A percentile compares a stretch with the other conserved stretches of the same genome.
Evolutionary conservation across 2,113 vertebrate genomes (phyloP).

Genomic region (Sylvia atricapilla): DNA sequence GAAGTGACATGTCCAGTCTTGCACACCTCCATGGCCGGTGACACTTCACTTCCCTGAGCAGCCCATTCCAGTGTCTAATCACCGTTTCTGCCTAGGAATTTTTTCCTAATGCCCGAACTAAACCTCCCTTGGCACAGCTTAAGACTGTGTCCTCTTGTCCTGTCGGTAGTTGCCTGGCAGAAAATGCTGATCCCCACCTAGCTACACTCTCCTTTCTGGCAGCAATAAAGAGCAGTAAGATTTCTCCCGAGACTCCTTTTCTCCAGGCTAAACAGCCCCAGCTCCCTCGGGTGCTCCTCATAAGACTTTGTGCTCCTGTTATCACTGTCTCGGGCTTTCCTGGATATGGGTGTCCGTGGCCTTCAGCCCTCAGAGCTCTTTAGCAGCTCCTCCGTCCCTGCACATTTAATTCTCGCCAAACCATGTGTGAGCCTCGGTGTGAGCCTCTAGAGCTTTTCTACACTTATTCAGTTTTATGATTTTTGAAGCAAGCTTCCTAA

Average conservation of each 20-base stretch:
- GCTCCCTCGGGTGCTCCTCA: background rate
- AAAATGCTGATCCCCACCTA: no score
- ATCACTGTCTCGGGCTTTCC: background rate
- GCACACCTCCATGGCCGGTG: background rate
- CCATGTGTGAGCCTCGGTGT: accelerated
- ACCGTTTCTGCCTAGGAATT: no score
- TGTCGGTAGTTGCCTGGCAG: background rate
- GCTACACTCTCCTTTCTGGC: background rate
- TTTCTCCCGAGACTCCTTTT: background rate
- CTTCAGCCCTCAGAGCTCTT: accelerated
- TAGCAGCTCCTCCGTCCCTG: accelerated
- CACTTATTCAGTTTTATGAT: accelerated
- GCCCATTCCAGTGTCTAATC: background rate
- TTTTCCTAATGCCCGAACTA: background rate
- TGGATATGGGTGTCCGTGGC: accelerated
- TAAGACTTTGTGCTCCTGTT: no score
- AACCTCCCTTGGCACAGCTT: background rate
- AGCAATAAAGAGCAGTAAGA: no score
- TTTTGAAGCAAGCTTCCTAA: background rate
- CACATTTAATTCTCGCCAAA: background rate
- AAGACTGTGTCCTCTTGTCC: background rate
- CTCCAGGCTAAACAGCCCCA: background rate
- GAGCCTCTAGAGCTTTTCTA: background rate
- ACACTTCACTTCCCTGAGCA: background rate
- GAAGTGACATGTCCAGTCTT: background rate